These are phyloP conservation scores for Luscinia megarhynchos DNA, from an alignment of 2,797 vertebrate species.

Conservation along the genomic window DNA sequence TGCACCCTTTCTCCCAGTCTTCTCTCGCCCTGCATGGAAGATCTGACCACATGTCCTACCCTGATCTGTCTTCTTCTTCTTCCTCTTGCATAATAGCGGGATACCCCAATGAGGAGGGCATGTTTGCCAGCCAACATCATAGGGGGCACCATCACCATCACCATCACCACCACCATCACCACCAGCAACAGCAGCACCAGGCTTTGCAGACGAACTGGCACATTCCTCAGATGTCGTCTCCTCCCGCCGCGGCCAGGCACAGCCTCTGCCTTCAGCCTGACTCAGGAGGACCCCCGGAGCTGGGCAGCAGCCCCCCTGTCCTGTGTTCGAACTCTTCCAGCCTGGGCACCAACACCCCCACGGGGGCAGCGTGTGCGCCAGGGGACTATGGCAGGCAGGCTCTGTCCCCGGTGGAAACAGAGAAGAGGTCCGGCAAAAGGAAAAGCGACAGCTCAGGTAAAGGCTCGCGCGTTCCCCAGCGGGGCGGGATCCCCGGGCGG, in stretches of 20 bases:
- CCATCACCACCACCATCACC: constrained; percentile 85
- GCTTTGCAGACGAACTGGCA: constrained; percentile 93
- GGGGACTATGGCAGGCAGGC: constrained; percentile 95
- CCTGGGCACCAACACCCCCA: constrained; percentile 86
- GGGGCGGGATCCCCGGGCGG: background rate
- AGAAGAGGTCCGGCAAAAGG: constrained; percentile 92
- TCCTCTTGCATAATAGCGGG: constrained; percentile 94
- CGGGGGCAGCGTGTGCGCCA: constrained; percentile 88
- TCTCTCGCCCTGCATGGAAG: constrained; percentile 92
- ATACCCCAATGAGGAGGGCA: constrained; percentile 90
- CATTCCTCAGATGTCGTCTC: constrained; percentile 92
- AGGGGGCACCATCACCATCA: constrained; percentile 82
- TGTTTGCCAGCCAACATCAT: constrained; percentile 90
- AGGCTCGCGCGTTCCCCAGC: background rate
- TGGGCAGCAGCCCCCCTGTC: constrained; percentile 87
- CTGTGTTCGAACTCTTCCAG: constrained; percentile 91
- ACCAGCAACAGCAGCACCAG: constrained; percentile 86
- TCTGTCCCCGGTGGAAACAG: constrained; percentile 91
- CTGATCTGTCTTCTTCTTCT: constrained; percentile 90
- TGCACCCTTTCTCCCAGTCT: constrained; percentile 96
- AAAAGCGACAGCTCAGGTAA: constrained; percentile 99
- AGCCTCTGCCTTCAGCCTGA: constrained; percentile 90
- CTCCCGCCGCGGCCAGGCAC: constrained; percentile 81
- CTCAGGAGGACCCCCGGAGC: constrained; percentile 84
- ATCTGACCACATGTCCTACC: constrained; percentile 96